Conservation (phyloP, 1,140 invertebrate genomes). For the Monomorium pharaonis region DNA sequence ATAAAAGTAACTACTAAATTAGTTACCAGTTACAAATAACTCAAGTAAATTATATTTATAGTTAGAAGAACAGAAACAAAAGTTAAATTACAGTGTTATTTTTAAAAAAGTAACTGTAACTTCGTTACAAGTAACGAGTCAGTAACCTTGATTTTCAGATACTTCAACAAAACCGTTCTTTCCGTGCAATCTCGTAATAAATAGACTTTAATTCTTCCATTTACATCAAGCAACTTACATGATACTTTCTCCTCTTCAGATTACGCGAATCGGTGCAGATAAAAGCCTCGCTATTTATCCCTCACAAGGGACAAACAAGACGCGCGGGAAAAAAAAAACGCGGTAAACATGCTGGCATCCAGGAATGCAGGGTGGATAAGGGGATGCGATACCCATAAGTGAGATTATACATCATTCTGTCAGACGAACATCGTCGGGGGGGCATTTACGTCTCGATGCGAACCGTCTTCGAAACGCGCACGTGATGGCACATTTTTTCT, state of each 20-base stretch:
- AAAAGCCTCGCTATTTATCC: not conserved
- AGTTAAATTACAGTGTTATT: no score
- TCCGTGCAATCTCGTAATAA: not conserved
- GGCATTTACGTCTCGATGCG: slow-evolving; percentile 40
- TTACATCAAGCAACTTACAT: not conserved
- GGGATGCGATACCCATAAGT: slow-evolving; percentile 43
- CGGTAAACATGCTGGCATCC: slow-evolving; percentile 7
- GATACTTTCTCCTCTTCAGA: not conserved
- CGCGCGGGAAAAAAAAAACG: slow-evolving; percentile 4
- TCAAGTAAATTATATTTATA: no score
- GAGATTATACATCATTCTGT: slow-evolving; percentile 66
- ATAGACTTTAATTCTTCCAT: not conserved
- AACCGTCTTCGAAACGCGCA: slow-evolving; percentile 2
- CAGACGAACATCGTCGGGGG: slow-evolving; percentile 38
- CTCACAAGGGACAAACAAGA: not conserved
- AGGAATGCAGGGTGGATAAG: slow-evolving; percentile 28
- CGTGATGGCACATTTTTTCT: slow-evolving; percentile 8
- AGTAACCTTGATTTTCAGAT: no score
- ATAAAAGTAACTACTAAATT: no score
- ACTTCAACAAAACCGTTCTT: no score
- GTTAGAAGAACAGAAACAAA: no score
- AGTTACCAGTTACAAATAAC: no score
- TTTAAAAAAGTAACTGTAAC: no score
- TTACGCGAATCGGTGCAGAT: not conserved
- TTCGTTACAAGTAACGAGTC: no score